phyloP scores from a whole-genome alignment of 2,888 invertebrate species.

The Drosophila prostipennis region DNA sequence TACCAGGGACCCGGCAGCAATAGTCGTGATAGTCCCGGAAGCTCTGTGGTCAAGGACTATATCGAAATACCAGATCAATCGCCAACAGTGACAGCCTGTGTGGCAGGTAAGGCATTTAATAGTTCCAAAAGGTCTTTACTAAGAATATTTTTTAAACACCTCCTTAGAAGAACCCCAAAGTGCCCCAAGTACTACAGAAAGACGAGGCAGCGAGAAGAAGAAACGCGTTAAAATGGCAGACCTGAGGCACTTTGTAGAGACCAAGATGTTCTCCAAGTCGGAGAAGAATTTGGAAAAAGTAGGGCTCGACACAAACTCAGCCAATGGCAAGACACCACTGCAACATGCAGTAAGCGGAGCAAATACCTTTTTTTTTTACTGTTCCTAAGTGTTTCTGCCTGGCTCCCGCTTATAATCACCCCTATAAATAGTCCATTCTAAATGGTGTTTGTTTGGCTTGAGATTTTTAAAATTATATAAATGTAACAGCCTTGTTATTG shows the following conservation, averaged over 20 bases:
- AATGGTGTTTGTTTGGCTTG: conserved; percentile 43
- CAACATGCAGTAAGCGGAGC: conserved; percentile 87
- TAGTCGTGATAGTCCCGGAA: conserved; percentile 84
- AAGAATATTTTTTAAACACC: neutral
- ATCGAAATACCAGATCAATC: conserved; percentile 91
- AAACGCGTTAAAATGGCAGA: conserved; percentile 96
- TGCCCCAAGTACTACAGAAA: conserved; percentile 78
- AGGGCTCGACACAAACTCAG: conserved; percentile 87
- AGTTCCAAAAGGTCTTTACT: neutral
- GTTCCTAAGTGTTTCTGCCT: conserved; percentile 40
- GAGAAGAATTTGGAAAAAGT: conserved; percentile 96
- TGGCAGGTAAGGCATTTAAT: conserved; percentile 7
- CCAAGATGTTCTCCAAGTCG: conserved; percentile 94
- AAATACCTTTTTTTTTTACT: conserved; percentile 47
- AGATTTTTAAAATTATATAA: conserved; percentile 7
- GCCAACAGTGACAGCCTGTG: conserved; percentile 85
- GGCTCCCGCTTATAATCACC: conserved; percentile 31
- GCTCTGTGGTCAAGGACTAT: conserved; percentile 87
- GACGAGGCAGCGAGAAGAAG: conserved; percentile 93
- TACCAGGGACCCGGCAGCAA: conserved; percentile 89
- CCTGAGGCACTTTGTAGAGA: conserved; percentile 95
- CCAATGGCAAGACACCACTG: conserved; percentile 86
- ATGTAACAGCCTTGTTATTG: neutral
- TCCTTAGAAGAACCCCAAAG: conserved; percentile 69
- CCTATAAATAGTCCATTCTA: conserved; percentile 8